A percentile compares a stretch with the other conserved stretches of the same genome.
Evolutionary conservation across 2,113 vertebrate species (phyloP).

Genomic region (Callocephalon fimbriatum): DNA sequence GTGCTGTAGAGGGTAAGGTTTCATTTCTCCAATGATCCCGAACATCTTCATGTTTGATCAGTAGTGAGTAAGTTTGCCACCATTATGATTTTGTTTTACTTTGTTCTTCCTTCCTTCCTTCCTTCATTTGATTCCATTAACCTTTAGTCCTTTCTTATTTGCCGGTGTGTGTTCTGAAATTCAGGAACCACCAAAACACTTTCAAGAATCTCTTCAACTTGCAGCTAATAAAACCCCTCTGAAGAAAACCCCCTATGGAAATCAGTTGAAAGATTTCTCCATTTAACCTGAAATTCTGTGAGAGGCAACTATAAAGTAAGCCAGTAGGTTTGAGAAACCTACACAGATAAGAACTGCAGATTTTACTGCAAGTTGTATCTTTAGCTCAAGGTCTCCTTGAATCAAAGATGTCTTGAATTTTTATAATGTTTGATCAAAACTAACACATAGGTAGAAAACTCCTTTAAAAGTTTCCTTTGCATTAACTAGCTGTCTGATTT

Average conservation of each 20-base stretch:
- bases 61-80: background rate
- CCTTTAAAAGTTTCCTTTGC: background rate
- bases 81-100: background rate
- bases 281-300: background rate
- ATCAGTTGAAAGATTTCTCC: background rate
- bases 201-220: background rate
- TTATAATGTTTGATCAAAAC: background rate
- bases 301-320: background rate
- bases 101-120: background rate
- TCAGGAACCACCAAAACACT: background rate
- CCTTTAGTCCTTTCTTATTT: background rate
- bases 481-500: background rate
- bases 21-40: background rate
- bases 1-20: background rate
- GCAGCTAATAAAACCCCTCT: background rate
- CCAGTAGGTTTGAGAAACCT: background rate
- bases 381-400: background rate
- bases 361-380: background rate
- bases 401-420: background rate
- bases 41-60: background rate
- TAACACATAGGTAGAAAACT: background rate
- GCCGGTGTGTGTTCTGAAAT: background rate
- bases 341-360: background rate
- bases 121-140: background rate
- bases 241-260: background rate